Conservation (phyloP, 2,113 vertebrate species). For the Dipodomys ordii region DNA sequence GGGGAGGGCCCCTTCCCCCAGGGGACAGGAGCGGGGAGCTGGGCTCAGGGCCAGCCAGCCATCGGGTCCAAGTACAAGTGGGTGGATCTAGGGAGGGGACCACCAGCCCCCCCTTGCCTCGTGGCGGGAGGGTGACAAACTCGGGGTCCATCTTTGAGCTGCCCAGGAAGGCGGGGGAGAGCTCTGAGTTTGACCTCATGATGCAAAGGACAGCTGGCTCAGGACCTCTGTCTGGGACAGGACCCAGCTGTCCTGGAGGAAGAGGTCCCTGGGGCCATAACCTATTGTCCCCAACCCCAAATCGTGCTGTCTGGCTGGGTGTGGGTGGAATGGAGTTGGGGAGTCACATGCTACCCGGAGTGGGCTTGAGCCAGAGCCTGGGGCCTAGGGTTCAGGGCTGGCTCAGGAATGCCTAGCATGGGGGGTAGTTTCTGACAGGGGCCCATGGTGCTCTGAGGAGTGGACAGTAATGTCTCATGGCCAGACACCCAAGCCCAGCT, state of each 20-base stretch:
- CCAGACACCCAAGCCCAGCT: background rate
- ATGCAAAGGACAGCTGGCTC: background rate
- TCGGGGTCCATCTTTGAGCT: background rate
- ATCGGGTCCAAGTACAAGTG: background rate
- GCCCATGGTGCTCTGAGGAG: background rate
- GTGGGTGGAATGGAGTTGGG: background rate
- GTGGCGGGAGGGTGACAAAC: background rate
- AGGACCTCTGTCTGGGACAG: background rate
- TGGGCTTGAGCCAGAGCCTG: background rate
- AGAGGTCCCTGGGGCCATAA: background rate
- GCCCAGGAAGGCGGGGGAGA: background rate
- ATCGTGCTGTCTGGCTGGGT: background rate
- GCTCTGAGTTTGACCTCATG: background rate
- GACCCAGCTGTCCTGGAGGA: slow-evolving; percentile 49
- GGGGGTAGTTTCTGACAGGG: background rate
- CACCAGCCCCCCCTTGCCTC: background rate
- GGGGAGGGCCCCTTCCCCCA: slow-evolving; percentile 21
- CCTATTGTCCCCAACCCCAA: background rate
- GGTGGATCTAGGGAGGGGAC: background rate
- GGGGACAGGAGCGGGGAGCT: background rate
- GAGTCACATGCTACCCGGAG: too few species aligned
- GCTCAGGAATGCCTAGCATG: background rate
- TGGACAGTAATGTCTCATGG: background rate
- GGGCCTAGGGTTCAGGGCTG: background rate
- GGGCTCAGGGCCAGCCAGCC: background rate